These are phyloP conservation scores for Balaeniceps rex DNA, from an alignment of 2,113 vertebrate genomes.

Conservation along the genomic window DNA sequence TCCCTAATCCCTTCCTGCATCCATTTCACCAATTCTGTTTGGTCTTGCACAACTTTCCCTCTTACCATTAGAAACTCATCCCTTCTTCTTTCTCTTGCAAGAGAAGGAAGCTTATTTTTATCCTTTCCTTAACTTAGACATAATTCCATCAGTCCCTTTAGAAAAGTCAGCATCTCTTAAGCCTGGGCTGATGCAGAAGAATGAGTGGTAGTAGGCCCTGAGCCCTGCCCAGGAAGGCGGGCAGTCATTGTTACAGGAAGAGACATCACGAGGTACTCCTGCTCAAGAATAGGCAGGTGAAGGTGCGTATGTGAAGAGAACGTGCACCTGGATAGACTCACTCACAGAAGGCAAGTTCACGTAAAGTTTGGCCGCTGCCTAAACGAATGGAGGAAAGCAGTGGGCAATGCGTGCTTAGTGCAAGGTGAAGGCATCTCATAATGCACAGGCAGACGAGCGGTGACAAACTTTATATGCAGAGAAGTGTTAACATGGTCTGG, in stretches of 20 bases:
- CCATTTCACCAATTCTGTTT: not conserved
- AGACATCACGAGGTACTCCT: not conserved
- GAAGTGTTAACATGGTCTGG: not conserved
- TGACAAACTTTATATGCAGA: not conserved
- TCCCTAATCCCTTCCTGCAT: not conserved
- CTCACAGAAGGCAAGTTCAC: not conserved
- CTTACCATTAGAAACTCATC: not conserved
- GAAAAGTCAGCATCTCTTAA: not conserved
- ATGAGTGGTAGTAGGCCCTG: not conserved
- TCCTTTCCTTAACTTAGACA: not conserved
- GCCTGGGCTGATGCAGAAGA: not conserved
- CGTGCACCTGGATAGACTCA: not conserved
- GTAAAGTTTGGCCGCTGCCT: not conserved
- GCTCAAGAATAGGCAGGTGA: not conserved
- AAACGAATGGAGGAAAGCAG: not conserved
- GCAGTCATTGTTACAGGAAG: not conserved
- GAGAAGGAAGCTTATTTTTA: not conserved
- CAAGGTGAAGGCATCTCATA: not conserved
- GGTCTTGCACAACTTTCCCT: not conserved
- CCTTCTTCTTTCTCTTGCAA: not conserved
- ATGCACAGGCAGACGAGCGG: not conserved
- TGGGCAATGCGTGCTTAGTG: not conserved
- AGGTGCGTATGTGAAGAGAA: not conserved
- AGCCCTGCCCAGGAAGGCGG: not conserved
- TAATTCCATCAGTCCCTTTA: not conserved